Evolutionary conservation across 1,140 invertebrate genomes (phyloP).

Genomic region (Lasioglossum albipes): DNA sequence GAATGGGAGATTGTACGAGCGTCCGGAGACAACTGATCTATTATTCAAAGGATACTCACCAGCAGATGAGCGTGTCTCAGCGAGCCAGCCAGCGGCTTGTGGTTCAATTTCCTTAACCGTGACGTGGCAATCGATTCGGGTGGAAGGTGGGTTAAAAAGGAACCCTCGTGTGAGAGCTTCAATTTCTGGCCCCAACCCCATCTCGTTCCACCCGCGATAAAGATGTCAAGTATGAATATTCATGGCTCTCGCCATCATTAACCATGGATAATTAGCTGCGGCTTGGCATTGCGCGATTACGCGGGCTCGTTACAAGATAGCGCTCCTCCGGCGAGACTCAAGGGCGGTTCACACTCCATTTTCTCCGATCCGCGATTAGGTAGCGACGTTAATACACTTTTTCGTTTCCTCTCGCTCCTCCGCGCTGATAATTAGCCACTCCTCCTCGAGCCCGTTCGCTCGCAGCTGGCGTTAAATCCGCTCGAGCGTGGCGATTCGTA

Average conservation of each 20-base stretch:
- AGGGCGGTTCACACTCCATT: slow-evolving; percentile 23
- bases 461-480: slow-evolving; percentile 11
- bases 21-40: too few species aligned
- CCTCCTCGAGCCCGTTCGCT: not conserved
- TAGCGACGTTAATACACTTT: slow-evolving; percentile 13
- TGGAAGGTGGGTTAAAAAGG: slow-evolving; percentile 24
- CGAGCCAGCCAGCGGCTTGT: not conserved
- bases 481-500: slow-evolving; percentile 21
- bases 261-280: slow-evolving; percentile 36
- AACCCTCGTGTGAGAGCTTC: not conserved
- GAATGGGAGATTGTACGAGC: too few species aligned
- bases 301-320: slow-evolving; percentile 31
- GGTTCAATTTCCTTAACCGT: slow-evolving; percentile 31
- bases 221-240: slow-evolving; percentile 47
- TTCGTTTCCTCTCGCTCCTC: not conserved
- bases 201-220: not conserved
- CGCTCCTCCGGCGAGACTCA: slow-evolving; percentile 1
- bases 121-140: slow-evolving; percentile 23
- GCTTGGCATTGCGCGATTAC: slow-evolving; percentile 35
- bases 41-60: too few species aligned
- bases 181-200: slow-evolving; percentile 1
- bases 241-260: slow-evolving; percentile 38
- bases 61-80: too few species aligned
- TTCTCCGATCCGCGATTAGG: slow-evolving; percentile 14
- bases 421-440: slow-evolving; percentile 6